phyloP scores from a whole-genome alignment of 2,888 invertebrate species.

The Aplocera efformata region DNA sequence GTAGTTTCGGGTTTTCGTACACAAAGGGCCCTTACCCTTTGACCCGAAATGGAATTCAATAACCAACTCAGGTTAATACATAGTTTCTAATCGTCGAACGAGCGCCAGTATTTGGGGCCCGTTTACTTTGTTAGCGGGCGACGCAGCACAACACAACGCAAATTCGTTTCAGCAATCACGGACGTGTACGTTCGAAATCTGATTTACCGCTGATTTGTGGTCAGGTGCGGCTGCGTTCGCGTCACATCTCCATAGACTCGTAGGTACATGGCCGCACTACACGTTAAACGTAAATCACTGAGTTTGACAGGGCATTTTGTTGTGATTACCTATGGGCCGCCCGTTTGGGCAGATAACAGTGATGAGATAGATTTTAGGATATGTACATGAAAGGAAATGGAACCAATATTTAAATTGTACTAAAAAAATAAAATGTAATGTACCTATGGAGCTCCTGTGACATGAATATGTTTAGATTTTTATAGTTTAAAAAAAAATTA shows the following conservation, averaged over 20 bases:
- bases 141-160: slow-evolving; percentile 45
- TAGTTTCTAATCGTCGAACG: slow-evolving; percentile 4
- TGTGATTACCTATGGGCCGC: neutral
- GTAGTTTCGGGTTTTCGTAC: too few relatives aligned
- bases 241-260: slow-evolving; percentile 10
- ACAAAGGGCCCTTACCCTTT: too few relatives aligned
- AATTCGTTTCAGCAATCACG: slow-evolving; percentile 70
- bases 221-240: slow-evolving; percentile 37
- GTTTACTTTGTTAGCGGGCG: slow-evolving; percentile 52
- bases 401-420: too few relatives aligned
- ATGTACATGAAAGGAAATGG: too few relatives aligned
- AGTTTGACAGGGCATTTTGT: slow-evolving; percentile 9
- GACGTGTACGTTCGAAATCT: slow-evolving; percentile 64
- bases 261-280: slow-evolving; percentile 15
- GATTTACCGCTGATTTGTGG: slow-evolving; percentile 77
- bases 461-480: too few relatives aligned
- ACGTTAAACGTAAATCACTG: slow-evolving; percentile 20
- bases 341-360: too few relatives aligned
- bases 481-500: too few relatives aligned
- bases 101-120: slow-evolving; percentile 19
- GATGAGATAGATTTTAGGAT: too few relatives aligned
- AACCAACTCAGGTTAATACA: neutral
- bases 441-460: too few relatives aligned
- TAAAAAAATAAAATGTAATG: too few relatives aligned
- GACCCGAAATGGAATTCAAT: too few relatives aligned